phyloP scores from a whole-genome alignment of 1,140 invertebrate species.

The Drosophila malerkotliana region DNA sequence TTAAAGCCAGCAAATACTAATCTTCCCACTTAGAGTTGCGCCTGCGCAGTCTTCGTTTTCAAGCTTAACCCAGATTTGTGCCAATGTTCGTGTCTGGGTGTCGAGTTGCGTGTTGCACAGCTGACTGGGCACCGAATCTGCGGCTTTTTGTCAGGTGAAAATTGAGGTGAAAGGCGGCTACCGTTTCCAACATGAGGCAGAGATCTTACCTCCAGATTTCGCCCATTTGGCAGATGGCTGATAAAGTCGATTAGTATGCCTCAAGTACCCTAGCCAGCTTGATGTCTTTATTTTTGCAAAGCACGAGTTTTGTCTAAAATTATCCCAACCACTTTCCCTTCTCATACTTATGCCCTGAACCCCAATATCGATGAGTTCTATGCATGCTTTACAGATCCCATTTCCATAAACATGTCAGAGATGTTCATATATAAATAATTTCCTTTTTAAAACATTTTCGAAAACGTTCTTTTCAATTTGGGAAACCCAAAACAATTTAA shows the following conservation, averaged over 20 bases:
- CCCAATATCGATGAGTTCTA: constrained; percentile 3
- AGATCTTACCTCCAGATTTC: constrained; percentile 51
- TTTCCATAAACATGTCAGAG: constrained; percentile 28
- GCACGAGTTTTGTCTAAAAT: too few relatives aligned
- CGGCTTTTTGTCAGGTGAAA: constrained; percentile 50
- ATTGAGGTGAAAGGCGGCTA: constrained; percentile 68
- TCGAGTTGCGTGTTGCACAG: constrained; percentile 48
- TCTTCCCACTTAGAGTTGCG: constrained; percentile 20
- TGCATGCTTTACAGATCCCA: constrained; percentile 15
- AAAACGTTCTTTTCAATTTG: constrained; percentile 15
- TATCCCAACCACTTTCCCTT: background rate
- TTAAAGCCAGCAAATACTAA: too few relatives aligned
- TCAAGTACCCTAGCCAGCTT: constrained; percentile 5
- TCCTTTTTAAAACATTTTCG: constrained; percentile 23
- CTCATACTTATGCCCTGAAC: background rate
- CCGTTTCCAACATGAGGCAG: constrained; percentile 38
- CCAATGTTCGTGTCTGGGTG: constrained; percentile 45
- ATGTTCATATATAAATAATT: constrained; percentile 27
- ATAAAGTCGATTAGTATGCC: constrained; percentile 38
- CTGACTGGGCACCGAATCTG: constrained; percentile 46
- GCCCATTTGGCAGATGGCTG: constrained; percentile 39
- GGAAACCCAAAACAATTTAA: constrained; percentile 50
- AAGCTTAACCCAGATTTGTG: constrained; percentile 53
- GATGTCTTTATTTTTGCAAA: constrained; percentile 11
- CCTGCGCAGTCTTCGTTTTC: constrained; percentile 41